phyloP scores from a whole-genome alignment of 2,113 vertebrate species.

The Labrus mixtus region DNA sequence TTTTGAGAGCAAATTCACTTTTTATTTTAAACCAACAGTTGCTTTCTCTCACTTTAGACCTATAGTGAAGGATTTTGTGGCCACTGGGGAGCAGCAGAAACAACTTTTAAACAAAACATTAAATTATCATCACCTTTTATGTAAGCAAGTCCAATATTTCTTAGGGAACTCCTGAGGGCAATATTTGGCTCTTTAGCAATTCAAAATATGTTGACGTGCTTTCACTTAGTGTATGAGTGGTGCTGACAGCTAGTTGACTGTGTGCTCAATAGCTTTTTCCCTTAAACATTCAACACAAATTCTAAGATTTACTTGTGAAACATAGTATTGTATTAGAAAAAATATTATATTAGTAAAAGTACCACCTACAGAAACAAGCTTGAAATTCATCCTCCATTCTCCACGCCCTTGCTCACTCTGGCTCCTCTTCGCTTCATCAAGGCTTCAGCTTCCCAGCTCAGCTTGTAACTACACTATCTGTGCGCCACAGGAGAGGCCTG shows the following conservation, averaged over 20 bases:
- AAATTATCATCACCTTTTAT: neutral
- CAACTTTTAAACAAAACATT: neutral
- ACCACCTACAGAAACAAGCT: neutral
- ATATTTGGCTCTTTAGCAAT: neutral
- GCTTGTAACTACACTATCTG: conserved; percentile 66
- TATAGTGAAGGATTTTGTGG: neutral
- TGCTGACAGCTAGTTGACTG: neutral
- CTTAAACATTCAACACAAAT: neutral
- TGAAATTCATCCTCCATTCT: neutral
- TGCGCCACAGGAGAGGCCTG: conserved; percentile 40
- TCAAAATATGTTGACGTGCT: neutral
- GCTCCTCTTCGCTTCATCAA: conserved; percentile 49
- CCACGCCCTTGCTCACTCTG: conserved; percentile 1
- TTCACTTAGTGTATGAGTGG: neutral
- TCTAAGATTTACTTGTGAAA: neutral
- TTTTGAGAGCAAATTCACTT: neutral
- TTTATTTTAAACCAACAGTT: no score
- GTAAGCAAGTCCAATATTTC: neutral
- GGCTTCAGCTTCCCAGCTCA: conserved; percentile 13
- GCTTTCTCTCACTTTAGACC: neutral
- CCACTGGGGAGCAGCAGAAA: conserved; percentile 6
- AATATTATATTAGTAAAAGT: neutral
- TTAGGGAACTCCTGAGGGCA: neutral
- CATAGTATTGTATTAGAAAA: neutral
- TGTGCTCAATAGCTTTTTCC: neutral